Evolutionary conservation across 2,888 invertebrate species (phyloP).

Genomic region (Dastarcus helophoroides): DNA sequence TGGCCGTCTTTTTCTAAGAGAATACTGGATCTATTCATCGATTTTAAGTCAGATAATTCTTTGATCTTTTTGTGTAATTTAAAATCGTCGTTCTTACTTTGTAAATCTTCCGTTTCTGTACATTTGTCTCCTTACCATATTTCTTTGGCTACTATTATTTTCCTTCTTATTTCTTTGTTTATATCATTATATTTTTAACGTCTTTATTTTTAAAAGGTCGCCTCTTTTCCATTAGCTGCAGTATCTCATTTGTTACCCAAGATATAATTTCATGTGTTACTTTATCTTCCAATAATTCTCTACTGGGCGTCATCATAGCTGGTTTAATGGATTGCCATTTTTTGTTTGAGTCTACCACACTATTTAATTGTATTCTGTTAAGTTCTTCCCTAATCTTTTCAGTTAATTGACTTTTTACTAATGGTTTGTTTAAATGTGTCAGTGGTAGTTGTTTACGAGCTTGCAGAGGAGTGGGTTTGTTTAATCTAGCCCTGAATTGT

Average conservation of each 20-base stretch:
- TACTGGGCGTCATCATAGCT: no score
- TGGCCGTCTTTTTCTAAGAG: slow-evolving; percentile 11
- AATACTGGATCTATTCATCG: slow-evolving; percentile 5
- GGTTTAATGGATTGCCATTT: no score
- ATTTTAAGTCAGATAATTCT: slow-evolving; percentile 9
- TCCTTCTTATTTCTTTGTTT: slow-evolving; percentile 9
- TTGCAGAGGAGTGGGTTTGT: no score
- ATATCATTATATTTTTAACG: slow-evolving; percentile 6
- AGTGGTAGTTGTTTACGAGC: no score
- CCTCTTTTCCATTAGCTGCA: slow-evolving; percentile 9
- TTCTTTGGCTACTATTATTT: slow-evolving; percentile 10
- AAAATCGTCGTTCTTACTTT: slow-evolving; percentile 9
- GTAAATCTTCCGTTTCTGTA: slow-evolving; percentile 11
- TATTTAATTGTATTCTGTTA: no score
- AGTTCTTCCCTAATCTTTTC: no score
- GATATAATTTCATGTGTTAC: no score
- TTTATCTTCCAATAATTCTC: no score
- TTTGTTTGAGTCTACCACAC: no score
- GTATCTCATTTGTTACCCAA: slow-evolving; percentile 10
- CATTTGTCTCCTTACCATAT: slow-evolving; percentile 12
- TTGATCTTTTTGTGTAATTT: slow-evolving; percentile 11
- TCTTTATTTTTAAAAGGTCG: slow-evolving; percentile 6
- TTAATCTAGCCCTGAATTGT: no score
- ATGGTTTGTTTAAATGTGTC: no score
- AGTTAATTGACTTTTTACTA: no score